phyloP scores from a whole-genome alignment of 1,140 invertebrate species.

The Anoplolepis gracilipes region DNA sequence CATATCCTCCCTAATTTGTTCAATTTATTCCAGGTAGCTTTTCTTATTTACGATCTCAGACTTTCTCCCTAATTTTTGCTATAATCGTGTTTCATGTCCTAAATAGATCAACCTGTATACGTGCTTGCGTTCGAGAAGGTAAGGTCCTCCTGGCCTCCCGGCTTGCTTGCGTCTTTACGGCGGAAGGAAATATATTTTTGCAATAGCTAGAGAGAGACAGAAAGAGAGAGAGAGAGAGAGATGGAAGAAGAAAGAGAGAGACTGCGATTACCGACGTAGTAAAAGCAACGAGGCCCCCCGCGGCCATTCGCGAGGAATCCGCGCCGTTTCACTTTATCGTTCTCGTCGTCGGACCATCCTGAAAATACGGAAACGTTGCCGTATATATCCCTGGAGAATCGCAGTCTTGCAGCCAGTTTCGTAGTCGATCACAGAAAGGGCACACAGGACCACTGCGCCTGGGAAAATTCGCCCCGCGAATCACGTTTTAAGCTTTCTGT shows the following conservation, averaged over 20 bases:
- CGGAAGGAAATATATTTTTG: slow-evolving; percentile 69
- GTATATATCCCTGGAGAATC: slow-evolving; percentile 51
- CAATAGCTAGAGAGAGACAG: neutral
- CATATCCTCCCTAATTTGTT: slow-evolving; percentile 28
- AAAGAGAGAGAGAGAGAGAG: slow-evolving; percentile 11
- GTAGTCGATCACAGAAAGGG: slow-evolving; percentile 47
- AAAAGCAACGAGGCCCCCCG: slow-evolving; percentile 56
- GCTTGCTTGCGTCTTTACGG: slow-evolving; percentile 35
- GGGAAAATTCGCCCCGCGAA: slow-evolving; percentile 26
- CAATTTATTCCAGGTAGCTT: slow-evolving; percentile 30
- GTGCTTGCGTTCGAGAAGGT: neutral
- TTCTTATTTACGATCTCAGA: neutral
- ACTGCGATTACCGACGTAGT: slow-evolving; percentile 53
- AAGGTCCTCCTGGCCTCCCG: no score
- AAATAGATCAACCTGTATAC: slow-evolving; percentile 35
- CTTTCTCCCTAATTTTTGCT: slow-evolving; percentile 33
- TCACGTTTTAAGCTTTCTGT: slow-evolving; percentile 42
- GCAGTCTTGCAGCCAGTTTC: slow-evolving; percentile 44
- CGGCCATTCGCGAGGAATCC: slow-evolving; percentile 65
- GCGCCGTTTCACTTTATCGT: slow-evolving; percentile 72
- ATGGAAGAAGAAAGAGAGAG: neutral
- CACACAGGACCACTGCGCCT: neutral
- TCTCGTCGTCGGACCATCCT: slow-evolving; percentile 63
- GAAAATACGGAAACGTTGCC: slow-evolving; percentile 67
- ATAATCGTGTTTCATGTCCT: slow-evolving; percentile 35